These are phyloP conservation scores for Limnothrissa miodon DNA, from an alignment of 2,113 vertebrate genomes.

Conservation along the genomic window DNA sequence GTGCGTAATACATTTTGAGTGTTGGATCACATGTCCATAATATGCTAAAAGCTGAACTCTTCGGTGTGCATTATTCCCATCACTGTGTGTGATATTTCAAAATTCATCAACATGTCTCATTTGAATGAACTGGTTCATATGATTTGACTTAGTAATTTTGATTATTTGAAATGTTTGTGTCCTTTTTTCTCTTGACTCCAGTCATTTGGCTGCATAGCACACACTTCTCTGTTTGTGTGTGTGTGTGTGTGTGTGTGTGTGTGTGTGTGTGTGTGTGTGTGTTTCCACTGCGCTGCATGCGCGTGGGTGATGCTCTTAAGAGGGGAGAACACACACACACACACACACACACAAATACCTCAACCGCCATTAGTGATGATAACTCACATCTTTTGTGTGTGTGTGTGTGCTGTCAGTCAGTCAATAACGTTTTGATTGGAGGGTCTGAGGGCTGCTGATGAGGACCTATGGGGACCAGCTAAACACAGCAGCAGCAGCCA, in stretches of 20 bases:
- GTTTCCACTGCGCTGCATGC: too few relatives aligned
- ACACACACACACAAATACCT: background rate
- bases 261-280: constrained; percentile 49
- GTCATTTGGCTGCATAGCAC: background rate
- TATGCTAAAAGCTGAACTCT: too few relatives aligned
- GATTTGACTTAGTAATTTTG: background rate
- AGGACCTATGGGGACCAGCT: constrained; percentile 69
- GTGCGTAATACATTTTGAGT: too few relatives aligned
- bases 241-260: background rate
- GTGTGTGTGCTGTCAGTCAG: constrained; percentile 51
- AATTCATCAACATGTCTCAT: too few relatives aligned
- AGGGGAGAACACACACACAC: background rate
- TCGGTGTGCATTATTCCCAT: too few relatives aligned
- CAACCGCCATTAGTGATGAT: background rate
- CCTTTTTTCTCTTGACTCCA: background rate
- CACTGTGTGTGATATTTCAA: too few relatives aligned
- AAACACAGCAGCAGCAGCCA: constrained; percentile 54
- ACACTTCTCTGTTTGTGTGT: too few relatives aligned
- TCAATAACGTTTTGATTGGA: constrained; percentile 65
- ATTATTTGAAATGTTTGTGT: background rate
- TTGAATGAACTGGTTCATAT: too few relatives aligned
- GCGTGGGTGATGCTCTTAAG: background rate
- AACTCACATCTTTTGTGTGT: constrained; percentile 4
- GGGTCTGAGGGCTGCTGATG: constrained; percentile 59
- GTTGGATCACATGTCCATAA: too few relatives aligned